phyloP scores from a whole-genome alignment of 2,888 invertebrate genomes.

The Cheilosia pagana region DNA sequence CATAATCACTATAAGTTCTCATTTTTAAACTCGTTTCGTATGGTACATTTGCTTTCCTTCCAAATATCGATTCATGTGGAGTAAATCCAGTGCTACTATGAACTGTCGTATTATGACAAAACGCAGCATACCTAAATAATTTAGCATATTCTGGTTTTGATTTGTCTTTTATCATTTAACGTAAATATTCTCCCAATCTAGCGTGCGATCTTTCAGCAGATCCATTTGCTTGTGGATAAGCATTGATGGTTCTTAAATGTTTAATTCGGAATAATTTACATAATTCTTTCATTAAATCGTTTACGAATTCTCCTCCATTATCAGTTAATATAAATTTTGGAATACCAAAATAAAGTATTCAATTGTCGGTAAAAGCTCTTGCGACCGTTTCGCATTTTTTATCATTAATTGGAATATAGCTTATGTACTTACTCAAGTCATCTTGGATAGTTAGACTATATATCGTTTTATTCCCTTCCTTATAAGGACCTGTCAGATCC shows the following conservation, averaged over 20 bases:
- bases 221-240: conserved; percentile 6
- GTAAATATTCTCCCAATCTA: conserved; percentile 11
- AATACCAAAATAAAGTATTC: conserved; percentile 12
- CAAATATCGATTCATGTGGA: background rate
- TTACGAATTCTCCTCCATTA: conserved; percentile 5
- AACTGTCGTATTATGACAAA: conserved; percentile 2
- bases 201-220: conserved; percentile 11
- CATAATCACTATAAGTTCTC: conserved; percentile 16
- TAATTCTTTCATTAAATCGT: conserved; percentile 20
- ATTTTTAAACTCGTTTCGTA: background rate
- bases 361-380: conserved; percentile 20
- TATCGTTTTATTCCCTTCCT: conserved; percentile 12
- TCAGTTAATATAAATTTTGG: conserved; percentile 4
- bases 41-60: conserved; percentile 11
- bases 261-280: conserved; percentile 12
- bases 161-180: background rate
- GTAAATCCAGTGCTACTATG: conserved; percentile 16
- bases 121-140: background rate
- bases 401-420: conserved; percentile 17
- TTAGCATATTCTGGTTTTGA: conserved; percentile 9
- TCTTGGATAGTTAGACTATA: conserved; percentile 28
- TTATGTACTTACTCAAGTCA: conserved; percentile 27
- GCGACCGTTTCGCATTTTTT: conserved; percentile 25
- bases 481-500: conserved; percentile 35
- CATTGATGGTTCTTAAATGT: conserved; percentile 5